phyloP scores from a whole-genome alignment of 1,140 invertebrate genomes.

The Drosophila ananassae region DNA sequence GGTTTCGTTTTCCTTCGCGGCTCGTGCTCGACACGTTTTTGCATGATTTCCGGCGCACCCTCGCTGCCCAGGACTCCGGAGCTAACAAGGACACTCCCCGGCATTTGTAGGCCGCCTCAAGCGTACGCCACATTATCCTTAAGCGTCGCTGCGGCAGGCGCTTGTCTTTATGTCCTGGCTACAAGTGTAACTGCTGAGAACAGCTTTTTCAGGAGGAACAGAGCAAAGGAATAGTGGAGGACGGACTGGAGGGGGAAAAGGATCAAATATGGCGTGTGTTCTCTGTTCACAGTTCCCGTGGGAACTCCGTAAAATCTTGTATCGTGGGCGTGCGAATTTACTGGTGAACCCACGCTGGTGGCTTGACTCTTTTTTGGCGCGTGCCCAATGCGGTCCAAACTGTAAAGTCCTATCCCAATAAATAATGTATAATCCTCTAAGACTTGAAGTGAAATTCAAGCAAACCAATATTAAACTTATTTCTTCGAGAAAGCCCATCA shows the following conservation, averaged over 20 bases:
- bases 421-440: not conserved
- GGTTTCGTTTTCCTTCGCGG: conserved; percentile 44
- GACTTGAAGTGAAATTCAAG: not conserved
- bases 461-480: not conserved
- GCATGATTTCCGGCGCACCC: conserved; percentile 70
- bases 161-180: conserved; percentile 50
- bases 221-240: not conserved
- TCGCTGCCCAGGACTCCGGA: not conserved
- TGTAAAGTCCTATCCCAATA: not conserved
- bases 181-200: conserved; percentile 66
- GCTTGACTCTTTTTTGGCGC: conserved; percentile 10
- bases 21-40: conserved; percentile 75
- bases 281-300: conserved; percentile 59
- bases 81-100: conserved; percentile 60
- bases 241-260: conserved; percentile 8
- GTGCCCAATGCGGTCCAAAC: not conserved
- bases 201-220: conserved; percentile 48
- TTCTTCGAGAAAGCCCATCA: conserved; percentile 25
- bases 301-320: conserved; percentile 51
- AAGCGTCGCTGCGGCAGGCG: conserved; percentile 64
- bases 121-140: conserved; percentile 77
- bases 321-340: conserved; percentile 65
- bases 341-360: conserved; percentile 16
- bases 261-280: conserved; percentile 40
- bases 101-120: conserved; percentile 43